phyloP scores from a whole-genome alignment of 2,797 vertebrate species.

The Remorina albescens region DNA sequence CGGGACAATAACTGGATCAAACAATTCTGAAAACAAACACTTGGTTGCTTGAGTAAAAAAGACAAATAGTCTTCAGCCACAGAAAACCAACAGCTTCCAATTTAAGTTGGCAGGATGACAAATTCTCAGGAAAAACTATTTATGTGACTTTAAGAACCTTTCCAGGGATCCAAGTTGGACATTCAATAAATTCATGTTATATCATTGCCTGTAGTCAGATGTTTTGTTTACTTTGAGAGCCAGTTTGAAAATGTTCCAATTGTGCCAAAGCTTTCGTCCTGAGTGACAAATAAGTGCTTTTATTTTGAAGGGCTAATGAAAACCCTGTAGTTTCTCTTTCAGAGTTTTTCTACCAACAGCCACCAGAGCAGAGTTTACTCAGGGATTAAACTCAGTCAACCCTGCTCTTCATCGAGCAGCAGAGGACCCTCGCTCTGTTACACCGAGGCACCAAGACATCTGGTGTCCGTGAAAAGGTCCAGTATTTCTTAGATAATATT shows the following conservation, averaged over 20 bases:
- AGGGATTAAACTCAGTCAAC: slow-evolving; percentile 31
- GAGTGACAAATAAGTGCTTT: slow-evolving; percentile 26
- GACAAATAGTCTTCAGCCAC: too few species aligned
- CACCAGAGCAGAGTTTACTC: slow-evolving; percentile 42
- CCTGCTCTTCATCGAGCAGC: background rate
- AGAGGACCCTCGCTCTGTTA: background rate
- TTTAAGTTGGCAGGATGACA: too few species aligned
- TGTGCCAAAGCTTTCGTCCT: too few species aligned
- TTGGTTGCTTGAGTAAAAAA: too few species aligned
- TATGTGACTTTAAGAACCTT: too few species aligned
- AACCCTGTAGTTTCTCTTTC: background rate
- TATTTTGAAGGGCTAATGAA: slow-evolving; percentile 45
- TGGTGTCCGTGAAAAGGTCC: background rate
- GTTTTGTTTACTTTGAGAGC: too few species aligned
- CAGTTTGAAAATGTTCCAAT: too few species aligned
- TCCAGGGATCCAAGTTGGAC: too few species aligned
- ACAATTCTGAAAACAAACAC: background rate
- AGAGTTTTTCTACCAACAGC: too few species aligned
- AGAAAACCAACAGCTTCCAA: too few species aligned
- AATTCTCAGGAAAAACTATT: too few species aligned
- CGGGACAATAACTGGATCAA: background rate
- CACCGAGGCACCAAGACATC: slow-evolving; percentile 21
- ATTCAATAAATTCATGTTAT: background rate
- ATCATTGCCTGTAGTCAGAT: background rate
- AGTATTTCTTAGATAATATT: background rate